Base-by-base conservation (phyloP, 2,888 invertebrate genomes). In the Polymixis lichenea region DNA sequence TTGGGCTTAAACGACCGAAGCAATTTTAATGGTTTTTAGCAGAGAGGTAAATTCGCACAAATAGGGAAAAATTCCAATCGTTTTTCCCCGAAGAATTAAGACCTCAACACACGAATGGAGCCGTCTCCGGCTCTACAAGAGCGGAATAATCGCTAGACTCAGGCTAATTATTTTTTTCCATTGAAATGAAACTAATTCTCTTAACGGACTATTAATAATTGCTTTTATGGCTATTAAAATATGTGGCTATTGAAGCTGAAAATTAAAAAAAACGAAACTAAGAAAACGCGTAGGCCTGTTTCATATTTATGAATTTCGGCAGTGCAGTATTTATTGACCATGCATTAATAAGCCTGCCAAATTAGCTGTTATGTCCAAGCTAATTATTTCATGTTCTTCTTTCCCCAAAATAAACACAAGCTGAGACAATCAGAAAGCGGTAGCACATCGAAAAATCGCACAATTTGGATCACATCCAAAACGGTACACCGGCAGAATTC, bases 381-480 rank as follows among this genome's bases (percentile, higher is more conserved):
- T 64, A 8, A 75, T 56, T 15, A 55, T 25, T 64, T 13, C 28
- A 11, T 8, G 28, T 28, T 28, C n/a, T 6, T 28, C 17, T 51
- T 15, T 69, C 1, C 1, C 7, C 19, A 22, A 55, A 65, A 58
- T 51, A 58, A 53, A 69, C 38, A 22, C 22, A 62, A 53, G 51
- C 17, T 32, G n/a, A 22, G 19, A 32, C 19, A 51, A 58, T 58
- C 28, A n/a, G 46, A 66, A 62, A 72, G n/a, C 53, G 25, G 58
- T 28, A 17, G 32, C 25, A 19, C 15, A 32, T 9, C n/a, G 32
- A 49, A 74, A 74, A 72, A 70, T 46, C 49, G 22, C n/a, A 62
- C 28, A 49, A 9, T 58, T 72, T 83, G 83, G 85, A 81, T 43
- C 38, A n/a, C 28, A 58, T 76, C 85, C 85, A 83, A 80, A 38